These are phyloP conservation scores for Acrobasis consociella DNA, from an alignment of 2,888 invertebrate genomes.

Conservation along the genomic window DNA sequence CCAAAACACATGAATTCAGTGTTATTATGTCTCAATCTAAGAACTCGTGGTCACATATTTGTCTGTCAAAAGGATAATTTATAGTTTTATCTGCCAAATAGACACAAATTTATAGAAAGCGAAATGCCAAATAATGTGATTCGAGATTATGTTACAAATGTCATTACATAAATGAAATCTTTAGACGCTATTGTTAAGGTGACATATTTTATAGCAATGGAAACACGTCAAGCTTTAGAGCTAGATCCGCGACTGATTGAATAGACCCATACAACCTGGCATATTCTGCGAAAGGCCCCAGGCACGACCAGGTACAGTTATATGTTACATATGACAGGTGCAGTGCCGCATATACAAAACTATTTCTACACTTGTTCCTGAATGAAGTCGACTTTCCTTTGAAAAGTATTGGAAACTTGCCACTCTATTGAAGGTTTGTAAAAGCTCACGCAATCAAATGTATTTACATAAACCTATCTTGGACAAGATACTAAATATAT, in stretches of 20 bases:
- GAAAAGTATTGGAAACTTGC: background rate
- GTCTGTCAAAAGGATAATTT: background rate
- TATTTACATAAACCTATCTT: background rate
- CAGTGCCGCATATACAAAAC: background rate
- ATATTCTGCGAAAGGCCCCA: slow-evolving; percentile 28
- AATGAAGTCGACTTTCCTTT: background rate
- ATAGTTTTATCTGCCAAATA: no score
- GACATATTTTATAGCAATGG: slow-evolving; percentile 25
- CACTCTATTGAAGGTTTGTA: background rate
- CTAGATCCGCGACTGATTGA: slow-evolving; percentile 28
- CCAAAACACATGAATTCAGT: background rate
- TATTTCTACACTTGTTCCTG: background rate
- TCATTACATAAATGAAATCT: no score
- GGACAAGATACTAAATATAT: no score
- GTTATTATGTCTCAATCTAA: background rate
- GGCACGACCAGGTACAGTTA: slow-evolving; percentile 27
- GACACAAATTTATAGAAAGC: no score
- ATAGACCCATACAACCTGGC: slow-evolving; percentile 29
- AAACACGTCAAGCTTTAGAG: slow-evolving; percentile 1
- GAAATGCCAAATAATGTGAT: no score
- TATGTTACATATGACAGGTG: slow-evolving; percentile 5
- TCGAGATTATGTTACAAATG: no score
- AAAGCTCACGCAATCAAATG: background rate
- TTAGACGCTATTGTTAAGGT: background rate
- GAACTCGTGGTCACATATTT: background rate